Base-by-base conservation (phyloP, 2,113 vertebrate genomes). In the Ondatra zibethicus region DNA sequence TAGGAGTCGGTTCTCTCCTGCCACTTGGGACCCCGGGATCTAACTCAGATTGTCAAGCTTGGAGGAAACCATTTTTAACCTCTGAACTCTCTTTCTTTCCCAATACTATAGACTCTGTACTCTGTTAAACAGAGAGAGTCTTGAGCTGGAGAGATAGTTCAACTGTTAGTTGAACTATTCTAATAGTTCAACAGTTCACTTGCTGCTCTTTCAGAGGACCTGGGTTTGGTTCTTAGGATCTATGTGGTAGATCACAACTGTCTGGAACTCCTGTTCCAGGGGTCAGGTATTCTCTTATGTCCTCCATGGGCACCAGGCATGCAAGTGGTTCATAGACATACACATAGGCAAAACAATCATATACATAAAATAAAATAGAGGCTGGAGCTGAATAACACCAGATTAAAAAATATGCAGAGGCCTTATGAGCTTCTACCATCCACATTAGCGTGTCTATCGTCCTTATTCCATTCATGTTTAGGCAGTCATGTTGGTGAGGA, bases 111-210 rank as follows among this genome's bases (percentile, higher is more conserved):
- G 61, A 92, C 21, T 91, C 42, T 76, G 25, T 63, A 27, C 63
- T 91, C 39, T 5, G 11, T 63, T 52, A 93, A 90, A 94, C 82
- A 96, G 29, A 93, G 58, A 63, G 36, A 89, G 25, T 7, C 68
- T 89, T 84, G 66, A 82, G 36, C 31, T 91, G 47, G 73, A 52
- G 86, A 55, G 81, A 31, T 1, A 93, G 75, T 36, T 72, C 68
- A 88, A 88, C 21, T 39, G 68, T 27, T 55, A 65, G 55, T 58
- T 58, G 55, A 58, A 58, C 55, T 58, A 21, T 19, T 58, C 17
- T 6, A 58, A 31, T 0, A 93, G 75, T 36, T 73, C 47, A 73
- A 88, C 21, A 39, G 68, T 29, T 55, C 45, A 85, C 39, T 42
- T 78, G 45, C 16, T 52, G 47, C 9, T 84, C 55, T 63, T 81